Conservation (phyloP, 2,113 vertebrate genomes). For the Caranx melampygus region DNA sequence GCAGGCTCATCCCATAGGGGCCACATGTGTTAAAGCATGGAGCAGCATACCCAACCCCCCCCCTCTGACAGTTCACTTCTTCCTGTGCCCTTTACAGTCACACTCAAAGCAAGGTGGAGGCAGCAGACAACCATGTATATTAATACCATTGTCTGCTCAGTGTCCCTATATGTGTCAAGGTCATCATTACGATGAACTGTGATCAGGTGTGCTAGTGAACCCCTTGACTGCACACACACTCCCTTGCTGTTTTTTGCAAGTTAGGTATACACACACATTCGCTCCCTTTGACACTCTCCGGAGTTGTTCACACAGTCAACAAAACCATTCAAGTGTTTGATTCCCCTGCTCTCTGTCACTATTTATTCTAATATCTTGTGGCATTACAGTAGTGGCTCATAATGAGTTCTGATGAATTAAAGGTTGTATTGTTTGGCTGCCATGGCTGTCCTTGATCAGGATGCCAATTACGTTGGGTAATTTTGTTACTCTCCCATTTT, state of each 20-base stretch:
- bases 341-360: slow-evolving; percentile 87
- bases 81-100: slow-evolving; percentile 67
- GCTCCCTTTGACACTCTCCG: slow-evolving; percentile 49
- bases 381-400: slow-evolving; percentile 93
- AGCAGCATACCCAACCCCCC: slow-evolving; percentile 44
- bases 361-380: slow-evolving; percentile 81
- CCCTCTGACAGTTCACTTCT: slow-evolving; percentile 66
- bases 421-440: slow-evolving; percentile 96
- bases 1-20: slow-evolving; percentile 40
- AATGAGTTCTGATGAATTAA: slow-evolving; percentile 99
- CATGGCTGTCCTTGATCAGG: slow-evolving; percentile 90
- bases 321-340: slow-evolving; percentile 85
- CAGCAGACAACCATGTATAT: slow-evolving; percentile 59
- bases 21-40: slow-evolving; percentile 48
- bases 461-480: slow-evolving; percentile 94
- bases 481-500: slow-evolving; percentile 83
- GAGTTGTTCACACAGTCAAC: slow-evolving; percentile 70
- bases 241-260: background rate
- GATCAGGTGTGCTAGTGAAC: slow-evolving; percentile 71
- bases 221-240: slow-evolving; percentile 6
- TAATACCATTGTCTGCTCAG: slow-evolving; percentile 65
- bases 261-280: slow-evolving; percentile 17
- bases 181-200: slow-evolving; percentile 76
- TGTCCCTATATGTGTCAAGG: slow-evolving; percentile 78
- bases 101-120: slow-evolving; percentile 37